Evolutionary conservation across 2,797 vertebrate genomes (phyloP).

Genomic region (Pseudomugil gertrudae): DNA sequence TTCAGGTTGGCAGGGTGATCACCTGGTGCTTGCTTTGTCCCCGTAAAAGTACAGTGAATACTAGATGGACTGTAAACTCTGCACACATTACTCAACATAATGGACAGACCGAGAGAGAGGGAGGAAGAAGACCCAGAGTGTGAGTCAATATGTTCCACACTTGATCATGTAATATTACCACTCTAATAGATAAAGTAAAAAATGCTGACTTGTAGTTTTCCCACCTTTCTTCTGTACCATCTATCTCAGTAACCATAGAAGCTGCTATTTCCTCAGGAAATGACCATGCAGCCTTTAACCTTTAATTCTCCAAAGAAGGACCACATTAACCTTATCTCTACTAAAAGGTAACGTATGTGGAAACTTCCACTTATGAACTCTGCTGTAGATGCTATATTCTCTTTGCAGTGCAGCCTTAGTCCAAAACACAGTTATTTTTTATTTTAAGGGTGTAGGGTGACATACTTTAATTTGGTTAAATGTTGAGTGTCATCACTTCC

Average conservation of each 20-base stretch:
- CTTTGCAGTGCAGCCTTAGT: too few species aligned
- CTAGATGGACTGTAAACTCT: constrained; percentile 55
- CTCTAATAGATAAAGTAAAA: constrained; percentile 80
- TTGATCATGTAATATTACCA: constrained; percentile 78
- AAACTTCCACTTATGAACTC: constrained; percentile 42
- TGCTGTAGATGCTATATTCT: too few species aligned
- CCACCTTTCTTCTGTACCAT: constrained; percentile 67
- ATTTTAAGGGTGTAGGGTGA: too few species aligned
- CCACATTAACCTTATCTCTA: constrained; percentile 69
- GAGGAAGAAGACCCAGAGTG: constrained; percentile 29
- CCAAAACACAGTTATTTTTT: too few species aligned
- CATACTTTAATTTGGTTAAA: too few species aligned
- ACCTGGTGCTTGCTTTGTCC: constrained; percentile 17
- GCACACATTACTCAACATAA: constrained; percentile 74
- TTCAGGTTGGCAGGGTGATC: constrained; percentile 4
- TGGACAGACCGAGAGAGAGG: constrained; percentile 53
- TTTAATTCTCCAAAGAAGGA: constrained; percentile 55
- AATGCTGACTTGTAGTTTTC: constrained; percentile 74
- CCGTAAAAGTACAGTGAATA: constrained; percentile 51
- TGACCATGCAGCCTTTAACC: constrained; percentile 65
- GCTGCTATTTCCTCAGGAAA: constrained; percentile 76
- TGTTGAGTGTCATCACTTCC: too few species aligned
- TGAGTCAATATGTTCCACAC: constrained; percentile 58
- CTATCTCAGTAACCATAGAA: constrained; percentile 77
- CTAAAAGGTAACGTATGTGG: constrained; percentile 37